Percentiles rank a stretch among this genome's conserved stretches.
Evolutionary conservation across 2,797 vertebrate genomes (phyloP).

Genomic region (Cercopithecus neglectus): DNA sequence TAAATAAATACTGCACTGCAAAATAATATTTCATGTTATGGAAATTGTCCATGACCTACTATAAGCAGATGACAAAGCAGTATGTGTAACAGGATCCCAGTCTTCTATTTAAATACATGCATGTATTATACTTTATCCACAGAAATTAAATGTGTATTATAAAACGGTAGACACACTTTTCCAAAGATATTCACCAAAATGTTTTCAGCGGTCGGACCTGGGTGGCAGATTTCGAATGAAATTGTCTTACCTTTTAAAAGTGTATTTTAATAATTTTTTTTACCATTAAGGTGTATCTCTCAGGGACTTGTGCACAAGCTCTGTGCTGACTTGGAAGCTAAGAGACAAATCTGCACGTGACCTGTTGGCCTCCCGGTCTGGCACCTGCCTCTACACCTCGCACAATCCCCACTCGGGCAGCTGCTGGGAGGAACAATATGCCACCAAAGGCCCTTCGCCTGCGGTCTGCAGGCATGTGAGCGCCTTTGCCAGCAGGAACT

Average conservation of each 20-base stretch:
- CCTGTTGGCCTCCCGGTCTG: accelerated
- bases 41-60: not conserved
- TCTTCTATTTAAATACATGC: not conserved
- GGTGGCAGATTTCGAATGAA: not conserved
- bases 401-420: too few relatives aligned
- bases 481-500: not conserved
- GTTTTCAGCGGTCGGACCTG: not conserved
- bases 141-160: not conserved
- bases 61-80: not conserved
- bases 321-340: not conserved
- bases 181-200: not conserved
- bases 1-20: not conserved
- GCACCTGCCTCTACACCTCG: not conserved
- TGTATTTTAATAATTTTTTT: not conserved
- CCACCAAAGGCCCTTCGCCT: not conserved
- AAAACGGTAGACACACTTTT: not conserved
- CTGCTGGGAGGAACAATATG: not conserved
- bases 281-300: not conserved
- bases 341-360: not conserved
- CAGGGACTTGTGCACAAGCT: accelerated
- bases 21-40: not conserved
- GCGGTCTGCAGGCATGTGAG: not conserved
- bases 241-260: not conserved
- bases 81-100: not conserved
- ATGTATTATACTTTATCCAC: not conserved